A percentile compares a stretch with the other conserved stretches of the same genome.
phyloP scores from a whole-genome alignment of 2,797 vertebrate genomes.

The Phrynocephalus forsythii region DNA sequence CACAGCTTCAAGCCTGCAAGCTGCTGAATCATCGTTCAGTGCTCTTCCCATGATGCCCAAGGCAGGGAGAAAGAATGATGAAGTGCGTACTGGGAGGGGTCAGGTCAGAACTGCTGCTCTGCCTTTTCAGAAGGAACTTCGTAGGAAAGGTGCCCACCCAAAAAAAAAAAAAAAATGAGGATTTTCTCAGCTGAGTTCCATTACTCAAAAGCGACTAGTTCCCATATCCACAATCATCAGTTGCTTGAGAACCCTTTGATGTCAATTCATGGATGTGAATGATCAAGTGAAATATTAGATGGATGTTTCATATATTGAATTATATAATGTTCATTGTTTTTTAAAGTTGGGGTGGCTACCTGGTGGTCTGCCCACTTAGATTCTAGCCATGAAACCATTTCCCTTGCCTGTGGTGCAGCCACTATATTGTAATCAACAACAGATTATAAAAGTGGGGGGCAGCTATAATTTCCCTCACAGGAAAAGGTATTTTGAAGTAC shows the following conservation, averaged over 20 bases:
- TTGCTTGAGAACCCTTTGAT: not conserved
- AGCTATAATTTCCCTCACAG: not conserved
- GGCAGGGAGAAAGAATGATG: conserved; percentile 76
- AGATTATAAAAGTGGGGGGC: no score
- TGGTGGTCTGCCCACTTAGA: not conserved
- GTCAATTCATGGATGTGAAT: no score
- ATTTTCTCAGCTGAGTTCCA: not conserved
- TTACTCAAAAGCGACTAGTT: not conserved
- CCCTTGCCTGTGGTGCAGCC: not conserved
- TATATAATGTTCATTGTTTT: not conserved
- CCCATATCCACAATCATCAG: not conserved
- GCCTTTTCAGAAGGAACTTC: not conserved
- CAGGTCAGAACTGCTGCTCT: conserved; percentile 71
- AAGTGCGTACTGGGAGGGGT: conserved; percentile 74
- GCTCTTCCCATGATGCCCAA: conserved; percentile 67
- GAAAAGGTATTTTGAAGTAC: not conserved
- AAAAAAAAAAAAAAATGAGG: not conserved
- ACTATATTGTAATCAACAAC: not conserved
- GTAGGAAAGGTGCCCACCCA: conserved; percentile 3
- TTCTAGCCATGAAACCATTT: not conserved
- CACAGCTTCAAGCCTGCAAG: conserved; percentile 63
- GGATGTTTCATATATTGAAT: not conserved
- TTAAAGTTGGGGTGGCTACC: not conserved
- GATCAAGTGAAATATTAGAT: not conserved
- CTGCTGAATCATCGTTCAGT: conserved; percentile 71